These are phyloP conservation scores for Hippocampus mohnikei DNA, from an alignment of 2,113 vertebrate genomes.

Conservation along the genomic window DNA sequence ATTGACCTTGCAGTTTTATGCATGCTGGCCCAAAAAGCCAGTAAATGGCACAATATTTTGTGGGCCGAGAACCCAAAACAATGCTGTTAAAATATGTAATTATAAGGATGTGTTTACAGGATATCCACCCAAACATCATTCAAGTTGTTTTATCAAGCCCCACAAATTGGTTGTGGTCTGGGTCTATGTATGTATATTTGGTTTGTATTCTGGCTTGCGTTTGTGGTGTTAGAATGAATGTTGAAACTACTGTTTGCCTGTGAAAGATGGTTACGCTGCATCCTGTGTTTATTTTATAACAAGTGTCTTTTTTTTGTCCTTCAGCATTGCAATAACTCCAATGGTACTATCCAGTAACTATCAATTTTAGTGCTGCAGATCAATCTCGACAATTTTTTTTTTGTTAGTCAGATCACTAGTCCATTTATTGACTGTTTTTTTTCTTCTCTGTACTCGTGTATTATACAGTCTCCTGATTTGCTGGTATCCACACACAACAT, in stretches of 20 bases:
- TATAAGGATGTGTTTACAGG: slow-evolving; percentile 58
- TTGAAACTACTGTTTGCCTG: slow-evolving; percentile 18
- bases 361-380: not conserved
- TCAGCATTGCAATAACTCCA: not conserved
- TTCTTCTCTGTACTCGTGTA: too few relatives aligned
- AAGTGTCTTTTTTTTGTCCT: not conserved
- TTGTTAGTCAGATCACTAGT: not conserved
- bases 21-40: slow-evolving; percentile 25
- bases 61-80: slow-evolving; percentile 40
- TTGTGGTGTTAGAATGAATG: slow-evolving; percentile 33
- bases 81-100: slow-evolving; percentile 50
- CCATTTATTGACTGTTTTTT: not conserved
- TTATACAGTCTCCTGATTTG: too few relatives aligned
- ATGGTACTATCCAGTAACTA: not conserved
- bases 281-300: slow-evolving; percentile 21
- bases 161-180: slow-evolving; percentile 46
- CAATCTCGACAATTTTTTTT: not conserved
- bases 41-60: slow-evolving; percentile 41
- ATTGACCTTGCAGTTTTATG: slow-evolving; percentile 24
- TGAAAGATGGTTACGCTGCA: slow-evolving; percentile 8
- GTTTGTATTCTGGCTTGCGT: slow-evolving; percentile 35
- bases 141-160: slow-evolving; percentile 47
- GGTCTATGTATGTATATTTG: slow-evolving; percentile 40
- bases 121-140: slow-evolving; percentile 49
- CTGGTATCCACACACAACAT: too few relatives aligned